Conservation (phyloP, 2,888 invertebrate genomes). For the Acrobasis repandana region DNA sequence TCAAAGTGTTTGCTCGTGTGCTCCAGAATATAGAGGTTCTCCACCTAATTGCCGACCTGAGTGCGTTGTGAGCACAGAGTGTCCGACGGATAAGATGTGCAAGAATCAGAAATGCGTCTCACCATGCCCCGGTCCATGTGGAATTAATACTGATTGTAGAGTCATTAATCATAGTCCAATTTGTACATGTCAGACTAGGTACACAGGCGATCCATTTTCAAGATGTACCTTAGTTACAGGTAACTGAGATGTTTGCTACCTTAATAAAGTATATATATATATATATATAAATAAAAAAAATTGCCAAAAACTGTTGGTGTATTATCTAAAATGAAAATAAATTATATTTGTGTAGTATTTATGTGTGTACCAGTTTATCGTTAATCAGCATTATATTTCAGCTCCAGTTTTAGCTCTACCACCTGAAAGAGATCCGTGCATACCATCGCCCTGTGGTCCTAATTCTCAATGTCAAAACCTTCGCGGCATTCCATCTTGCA, state of each 20-base stretch:
- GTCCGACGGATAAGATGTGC: slow-evolving; percentile 85
- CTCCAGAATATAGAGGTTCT: slow-evolving; percentile 85
- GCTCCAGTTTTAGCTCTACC: slow-evolving; percentile 53
- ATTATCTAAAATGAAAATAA: no score
- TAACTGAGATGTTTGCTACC: slow-evolving; percentile 38
- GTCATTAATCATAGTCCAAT: slow-evolving; percentile 89
- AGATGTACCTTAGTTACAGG: slow-evolving; percentile 82
- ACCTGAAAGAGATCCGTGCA: slow-evolving; percentile 82
- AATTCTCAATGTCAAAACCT: slow-evolving; percentile 84
- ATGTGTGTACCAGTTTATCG: no score
- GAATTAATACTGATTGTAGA: slow-evolving; percentile 86
- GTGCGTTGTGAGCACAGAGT: slow-evolving; percentile 88
- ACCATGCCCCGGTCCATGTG: slow-evolving; percentile 89
- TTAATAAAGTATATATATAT: no score
- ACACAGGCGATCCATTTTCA: slow-evolving; percentile 86
- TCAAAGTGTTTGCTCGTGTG: slow-evolving; percentile 87
- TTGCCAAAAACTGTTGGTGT: no score
- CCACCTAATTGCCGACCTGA: slow-evolving; percentile 89
- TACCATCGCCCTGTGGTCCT: slow-evolving; percentile 87
- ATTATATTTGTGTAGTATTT: no score
- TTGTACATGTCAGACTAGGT: slow-evolving; percentile 84
- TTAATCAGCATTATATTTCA: slow-evolving; percentile 38
- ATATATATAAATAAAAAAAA: no score
- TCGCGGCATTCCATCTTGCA: slow-evolving; percentile 82
- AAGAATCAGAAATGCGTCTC: slow-evolving; percentile 87